Evolutionary conservation across 37 sponge, comb jelly and placozoan genomes (phyloP), one percentile per base, ranked within the genome.

Genomic region (Geodia barretti): DNA sequence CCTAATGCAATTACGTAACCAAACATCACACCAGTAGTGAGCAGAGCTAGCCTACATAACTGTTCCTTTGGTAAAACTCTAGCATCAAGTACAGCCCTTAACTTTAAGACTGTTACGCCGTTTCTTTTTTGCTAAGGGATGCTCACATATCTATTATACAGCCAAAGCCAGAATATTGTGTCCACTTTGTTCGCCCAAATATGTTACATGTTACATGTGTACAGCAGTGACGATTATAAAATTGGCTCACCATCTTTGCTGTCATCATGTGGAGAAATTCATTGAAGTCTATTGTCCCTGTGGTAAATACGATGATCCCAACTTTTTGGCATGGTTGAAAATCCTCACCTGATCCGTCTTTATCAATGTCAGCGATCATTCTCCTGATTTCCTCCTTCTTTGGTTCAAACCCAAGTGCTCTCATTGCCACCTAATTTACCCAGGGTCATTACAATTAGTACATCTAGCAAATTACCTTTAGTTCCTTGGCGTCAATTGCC

Each of bases 251-350:
- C 99, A 98, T 98, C 62, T 98, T 98, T 28, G 87, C 75, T 17
- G 99, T 98, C 99, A 98, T 98, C 77, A 98, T 94, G 32, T 94
- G 97, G 1, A 96, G 86, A 74, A 98, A 98, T 32, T 96, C 97
- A 79, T 96, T 96, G 82, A 96, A 98, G 60, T 98, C 99, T 74
- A 98, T 94, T 2, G 88, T 92, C n/a, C 99, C 99, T 96, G 79
- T 26, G 70, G 60, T 47, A 37, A 64, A n/a, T n/a, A n/a, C n/a
- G n/a, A n/a, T n/a, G n/a, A n/a, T n/a, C n/a, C n/a, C n/a, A n/a
- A n/a, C n/a, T n/a, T n/a, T n/a, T n/a, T 74, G 74, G 24, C 8
- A 11, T 9, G 20, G 5, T 14, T 7, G 24, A 32, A 29, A 17
- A 14, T 1, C 54, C 75, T 76, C 24, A 92, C 96, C 96, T 60